Conservation (phyloP, 1,140 invertebrate species). For the Holotrichia oblita region DNA sequence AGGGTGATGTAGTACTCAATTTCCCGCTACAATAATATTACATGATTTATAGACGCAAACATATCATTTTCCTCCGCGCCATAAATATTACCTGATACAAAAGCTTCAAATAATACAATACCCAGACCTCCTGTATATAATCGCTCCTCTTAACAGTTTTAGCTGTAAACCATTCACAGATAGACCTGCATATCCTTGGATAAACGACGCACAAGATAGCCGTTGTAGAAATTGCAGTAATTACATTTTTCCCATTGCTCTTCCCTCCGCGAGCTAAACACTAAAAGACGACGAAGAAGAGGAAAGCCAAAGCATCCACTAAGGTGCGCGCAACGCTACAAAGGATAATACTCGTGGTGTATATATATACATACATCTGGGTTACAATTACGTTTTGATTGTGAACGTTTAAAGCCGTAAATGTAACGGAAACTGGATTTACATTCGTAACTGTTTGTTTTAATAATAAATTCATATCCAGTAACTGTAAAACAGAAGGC, state of each 20-base stretch:
- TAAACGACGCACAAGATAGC: conserved; percentile 8
- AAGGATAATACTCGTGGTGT: neutral
- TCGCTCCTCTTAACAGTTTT: neutral
- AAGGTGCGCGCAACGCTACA: neutral
- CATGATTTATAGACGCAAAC: too few species aligned
- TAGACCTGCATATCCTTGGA: neutral
- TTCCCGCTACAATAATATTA: too few species aligned
- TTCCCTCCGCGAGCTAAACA: neutral
- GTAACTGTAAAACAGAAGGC: conserved; percentile 40
- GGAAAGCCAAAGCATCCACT: neutral
- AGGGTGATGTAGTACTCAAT: too few species aligned
- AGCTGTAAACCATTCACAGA: conserved; percentile 5
- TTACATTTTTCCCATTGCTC: conserved; percentile 26
- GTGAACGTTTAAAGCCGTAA: conserved; percentile 35
- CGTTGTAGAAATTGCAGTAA: conserved; percentile 40
- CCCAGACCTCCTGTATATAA: neutral
- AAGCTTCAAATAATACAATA: neutral
- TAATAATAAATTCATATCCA: conserved; percentile 37
- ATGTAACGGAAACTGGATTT: conserved; percentile 38
- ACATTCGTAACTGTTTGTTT: conserved; percentile 40
- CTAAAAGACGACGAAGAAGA: neutral
- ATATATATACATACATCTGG: conserved; percentile 4
- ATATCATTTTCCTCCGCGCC: too few species aligned
- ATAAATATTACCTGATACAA: too few species aligned
- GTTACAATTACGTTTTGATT: conserved; percentile 41